These are phyloP conservation scores for Tiliqua scincoides DNA, from an alignment of 2,113 vertebrate species.

Conservation along the genomic window DNA sequence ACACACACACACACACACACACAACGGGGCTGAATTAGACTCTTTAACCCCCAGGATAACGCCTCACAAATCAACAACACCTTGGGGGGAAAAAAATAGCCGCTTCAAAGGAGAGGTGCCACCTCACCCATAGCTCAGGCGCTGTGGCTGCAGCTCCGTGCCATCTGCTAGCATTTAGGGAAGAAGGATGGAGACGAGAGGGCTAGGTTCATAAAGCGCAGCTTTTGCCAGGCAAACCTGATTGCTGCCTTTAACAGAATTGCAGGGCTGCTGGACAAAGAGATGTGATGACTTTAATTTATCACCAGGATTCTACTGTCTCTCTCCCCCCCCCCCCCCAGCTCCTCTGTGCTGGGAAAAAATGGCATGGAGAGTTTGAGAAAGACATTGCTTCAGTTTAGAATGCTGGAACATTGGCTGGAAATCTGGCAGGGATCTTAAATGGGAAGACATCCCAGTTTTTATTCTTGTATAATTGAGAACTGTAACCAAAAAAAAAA, in stretches of 20 bases:
- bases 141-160: conserved; percentile 30
- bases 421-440: neutral
- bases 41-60: conserved; percentile 47
- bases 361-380: conserved; percentile 7
- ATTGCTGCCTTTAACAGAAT: conserved; percentile 65
- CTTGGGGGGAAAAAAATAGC: conserved; percentile 16
- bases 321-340: neutral
- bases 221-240: conserved; percentile 46
- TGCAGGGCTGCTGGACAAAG: conserved; percentile 61
- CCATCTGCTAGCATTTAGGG: conserved; percentile 55
- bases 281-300: conserved; percentile 65
- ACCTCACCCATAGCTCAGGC: conserved; percentile 34
- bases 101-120: conserved; percentile 36
- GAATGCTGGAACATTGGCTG: accelerated
- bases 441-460: neutral
- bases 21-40: neutral
- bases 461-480: neutral
- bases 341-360: neutral
- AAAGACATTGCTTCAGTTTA: conserved; percentile 6
- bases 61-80: conserved; percentile 33
- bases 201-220: conserved; percentile 52
- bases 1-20: neutral
- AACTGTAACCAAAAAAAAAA: neutral
- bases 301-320: conserved; percentile 36
- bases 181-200: conserved; percentile 44